phyloP scores from a whole-genome alignment of 2,888 invertebrate species.

The Thymelicus sylvestris region DNA sequence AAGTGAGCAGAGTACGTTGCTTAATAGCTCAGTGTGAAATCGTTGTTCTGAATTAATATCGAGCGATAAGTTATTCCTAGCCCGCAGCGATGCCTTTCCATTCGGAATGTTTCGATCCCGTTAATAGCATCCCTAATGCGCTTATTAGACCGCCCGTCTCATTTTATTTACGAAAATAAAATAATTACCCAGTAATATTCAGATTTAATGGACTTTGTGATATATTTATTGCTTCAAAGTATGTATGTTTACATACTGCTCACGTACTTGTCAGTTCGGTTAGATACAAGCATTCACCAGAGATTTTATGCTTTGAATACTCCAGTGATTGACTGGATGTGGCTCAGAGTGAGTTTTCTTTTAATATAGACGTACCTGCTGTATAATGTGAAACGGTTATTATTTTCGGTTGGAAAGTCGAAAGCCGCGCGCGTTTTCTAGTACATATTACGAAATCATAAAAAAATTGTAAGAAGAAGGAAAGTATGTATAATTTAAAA shows the following conservation, averaged over 20 bases:
- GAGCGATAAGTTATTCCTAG: constrained; percentile 55
- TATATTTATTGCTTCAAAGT: constrained; percentile 74
- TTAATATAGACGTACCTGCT: too few relatives aligned
- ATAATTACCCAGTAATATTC: constrained; percentile 71
- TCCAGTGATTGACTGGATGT: too few relatives aligned
- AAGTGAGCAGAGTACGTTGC: constrained; percentile 35
- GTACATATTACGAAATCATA: too few relatives aligned
- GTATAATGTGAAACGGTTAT: too few relatives aligned
- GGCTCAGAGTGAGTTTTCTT: too few relatives aligned
- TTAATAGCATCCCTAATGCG: constrained; percentile 69
- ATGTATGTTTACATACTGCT: constrained; percentile 47
- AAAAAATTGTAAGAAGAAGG: too few relatives aligned
- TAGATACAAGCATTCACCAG: constrained; percentile 1
- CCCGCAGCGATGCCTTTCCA: constrained; percentile 61
- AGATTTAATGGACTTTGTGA: constrained; percentile 64
- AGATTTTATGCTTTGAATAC: constrained; percentile 3
- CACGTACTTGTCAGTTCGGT: background rate
- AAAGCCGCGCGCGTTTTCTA: too few relatives aligned
- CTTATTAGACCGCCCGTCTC: constrained; percentile 65
- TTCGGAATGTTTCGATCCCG: constrained; percentile 53
- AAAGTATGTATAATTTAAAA: too few relatives aligned
- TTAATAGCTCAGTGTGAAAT: constrained; percentile 51
- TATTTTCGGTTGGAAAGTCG: too few relatives aligned
- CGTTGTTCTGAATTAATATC: constrained; percentile 47
- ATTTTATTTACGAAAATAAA: constrained; percentile 69